Conservation (phyloP, 2,113 vertebrate genomes). For the Amblyopsis rosae region DNA sequence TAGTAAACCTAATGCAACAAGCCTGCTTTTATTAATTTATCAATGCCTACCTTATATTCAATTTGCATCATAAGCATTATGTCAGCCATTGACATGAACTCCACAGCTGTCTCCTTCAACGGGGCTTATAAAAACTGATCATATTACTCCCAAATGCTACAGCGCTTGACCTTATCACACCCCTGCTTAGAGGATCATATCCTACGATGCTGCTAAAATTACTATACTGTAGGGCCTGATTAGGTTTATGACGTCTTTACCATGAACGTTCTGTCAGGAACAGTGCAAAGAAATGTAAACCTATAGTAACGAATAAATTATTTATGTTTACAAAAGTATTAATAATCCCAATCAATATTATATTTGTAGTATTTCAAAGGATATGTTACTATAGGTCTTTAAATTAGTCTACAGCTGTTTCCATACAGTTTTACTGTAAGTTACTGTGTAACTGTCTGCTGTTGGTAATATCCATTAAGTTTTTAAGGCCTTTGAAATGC, state of each 20-base stretch:
- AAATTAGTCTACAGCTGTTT: neutral
- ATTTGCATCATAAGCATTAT: constrained; percentile 56
- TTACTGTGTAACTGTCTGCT: no score
- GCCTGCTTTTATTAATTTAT: constrained; percentile 34
- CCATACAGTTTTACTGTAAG: neutral
- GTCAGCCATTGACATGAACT: constrained; percentile 71
- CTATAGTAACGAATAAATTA: neutral
- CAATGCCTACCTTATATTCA: constrained; percentile 38
- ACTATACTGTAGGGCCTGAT: constrained; percentile 17
- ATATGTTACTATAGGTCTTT: neutral
- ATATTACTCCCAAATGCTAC: constrained; percentile 61
- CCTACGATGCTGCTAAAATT: constrained; percentile 47
- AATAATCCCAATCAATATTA: neutral
- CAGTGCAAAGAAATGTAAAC: constrained; percentile 1
- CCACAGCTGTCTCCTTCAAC: constrained; percentile 73
- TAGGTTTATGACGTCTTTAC: neutral
- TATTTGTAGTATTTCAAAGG: neutral
- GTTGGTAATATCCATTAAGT: neutral
- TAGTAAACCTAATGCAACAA: constrained; percentile 16
- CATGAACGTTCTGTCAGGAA: constrained; percentile 5
- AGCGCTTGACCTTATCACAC: constrained; percentile 54
- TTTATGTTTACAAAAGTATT: constrained; percentile 2
- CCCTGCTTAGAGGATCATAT: constrained; percentile 33
- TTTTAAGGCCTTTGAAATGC: neutral
- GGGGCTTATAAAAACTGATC: constrained; percentile 70